Conservation (phyloP, 2,797 vertebrate species). For the Cyprinella venusta region DNA sequence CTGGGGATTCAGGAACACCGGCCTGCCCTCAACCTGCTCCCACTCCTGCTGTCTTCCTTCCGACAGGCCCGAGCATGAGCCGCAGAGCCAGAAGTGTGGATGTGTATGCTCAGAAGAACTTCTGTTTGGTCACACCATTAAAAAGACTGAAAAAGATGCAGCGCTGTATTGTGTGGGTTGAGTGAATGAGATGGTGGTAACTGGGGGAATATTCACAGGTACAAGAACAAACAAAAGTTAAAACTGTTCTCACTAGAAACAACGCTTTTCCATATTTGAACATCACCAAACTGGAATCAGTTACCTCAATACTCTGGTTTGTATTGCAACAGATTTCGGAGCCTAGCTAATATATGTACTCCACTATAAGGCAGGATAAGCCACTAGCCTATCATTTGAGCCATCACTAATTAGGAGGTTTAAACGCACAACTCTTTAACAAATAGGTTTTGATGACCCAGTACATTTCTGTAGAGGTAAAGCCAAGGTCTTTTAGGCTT, state of each 20-base stretch:
- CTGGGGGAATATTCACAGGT: background rate
- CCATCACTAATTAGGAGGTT: background rate
- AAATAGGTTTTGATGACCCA: background rate
- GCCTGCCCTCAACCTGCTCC: conserved; percentile 80
- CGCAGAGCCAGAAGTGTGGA: background rate
- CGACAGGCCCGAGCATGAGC: conserved; percentile 67
- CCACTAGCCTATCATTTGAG: background rate
- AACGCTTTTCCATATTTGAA: background rate
- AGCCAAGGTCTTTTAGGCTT: background rate
- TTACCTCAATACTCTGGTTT: background rate
- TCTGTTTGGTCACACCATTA: conserved; percentile 2
- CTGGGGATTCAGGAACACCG: conserved; percentile 83
- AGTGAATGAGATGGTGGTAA: conserved; percentile 1
- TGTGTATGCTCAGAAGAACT: background rate
- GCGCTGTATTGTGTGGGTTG: background rate
- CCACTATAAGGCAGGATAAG: background rate
- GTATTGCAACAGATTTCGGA: background rate
- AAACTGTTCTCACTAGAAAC: conserved; percentile 8
- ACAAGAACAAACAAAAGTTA: background rate
- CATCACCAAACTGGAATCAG: background rate
- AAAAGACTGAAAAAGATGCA: background rate
- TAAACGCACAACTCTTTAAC: background rate
- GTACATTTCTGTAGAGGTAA: background rate
- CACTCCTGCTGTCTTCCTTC: conserved; percentile 73
- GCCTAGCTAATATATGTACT: background rate